A percentile compares a stretch with the other conserved stretches of the same genome.
phyloP scores from a whole-genome alignment of 2,797 vertebrate genomes.

The Sphenodon punctatus region DNA sequence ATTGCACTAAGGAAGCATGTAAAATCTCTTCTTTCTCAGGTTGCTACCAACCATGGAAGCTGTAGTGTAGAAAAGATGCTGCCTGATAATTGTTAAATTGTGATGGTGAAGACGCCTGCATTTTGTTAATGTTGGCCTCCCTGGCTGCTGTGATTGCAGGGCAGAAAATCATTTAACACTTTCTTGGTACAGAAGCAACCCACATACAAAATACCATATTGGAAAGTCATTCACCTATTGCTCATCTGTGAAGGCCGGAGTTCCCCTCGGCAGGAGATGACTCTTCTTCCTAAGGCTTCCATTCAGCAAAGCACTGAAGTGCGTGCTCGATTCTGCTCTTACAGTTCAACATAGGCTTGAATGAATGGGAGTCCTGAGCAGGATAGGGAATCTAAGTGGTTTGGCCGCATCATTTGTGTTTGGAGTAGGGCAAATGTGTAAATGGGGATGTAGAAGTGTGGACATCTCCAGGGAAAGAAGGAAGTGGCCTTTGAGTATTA shows the following conservation, averaged over 20 bases:
- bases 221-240: background rate
- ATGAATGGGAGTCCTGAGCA: too few species aligned
- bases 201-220: background rate
- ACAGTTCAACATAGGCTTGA: background rate
- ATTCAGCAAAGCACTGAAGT: background rate
- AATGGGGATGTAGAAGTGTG: background rate
- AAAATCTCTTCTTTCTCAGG: rapidly evolving
- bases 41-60: background rate
- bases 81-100: too few species aligned
- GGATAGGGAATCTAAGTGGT: too few species aligned
- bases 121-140: background rate
- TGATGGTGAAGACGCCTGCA: background rate
- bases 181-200: background rate
- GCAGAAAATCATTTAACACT: background rate
- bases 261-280: background rate
- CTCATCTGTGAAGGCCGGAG: background rate
- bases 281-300: background rate
- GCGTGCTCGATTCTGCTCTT: background rate
- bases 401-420: background rate
- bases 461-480: background rate
- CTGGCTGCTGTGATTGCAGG: background rate
- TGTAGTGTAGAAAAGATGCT: background rate
- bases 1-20: background rate
- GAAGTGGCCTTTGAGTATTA: background rate
- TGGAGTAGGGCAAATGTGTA: background rate